These are phyloP conservation scores for Stichopus horrens DNA, from an alignment of 53 echinoderm and acorn worm genomes.

Conservation along the genomic window DNA sequence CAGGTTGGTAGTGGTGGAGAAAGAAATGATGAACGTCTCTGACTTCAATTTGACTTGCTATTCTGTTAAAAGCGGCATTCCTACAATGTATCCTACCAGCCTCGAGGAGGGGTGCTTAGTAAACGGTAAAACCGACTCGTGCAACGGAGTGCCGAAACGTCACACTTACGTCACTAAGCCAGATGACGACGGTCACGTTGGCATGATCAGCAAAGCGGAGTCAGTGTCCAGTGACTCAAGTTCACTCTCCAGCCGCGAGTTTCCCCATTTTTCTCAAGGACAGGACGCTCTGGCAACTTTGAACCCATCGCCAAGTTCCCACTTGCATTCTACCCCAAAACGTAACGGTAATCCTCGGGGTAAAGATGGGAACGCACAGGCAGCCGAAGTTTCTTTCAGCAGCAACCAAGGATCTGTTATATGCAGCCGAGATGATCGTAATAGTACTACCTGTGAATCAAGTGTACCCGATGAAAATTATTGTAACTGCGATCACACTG, in stretches of 20 bases:
- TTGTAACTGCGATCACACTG: constrained; percentile 17
- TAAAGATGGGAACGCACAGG: not conserved
- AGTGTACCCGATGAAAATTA: not conserved
- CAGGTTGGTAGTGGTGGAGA: not conserved
- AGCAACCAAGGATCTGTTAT: not conserved
- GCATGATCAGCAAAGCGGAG: not conserved
- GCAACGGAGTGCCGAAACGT: not conserved
- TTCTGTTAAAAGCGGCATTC: not conserved
- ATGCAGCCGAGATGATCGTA: not conserved
- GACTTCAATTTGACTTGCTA: not conserved
- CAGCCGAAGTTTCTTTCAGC: not conserved
- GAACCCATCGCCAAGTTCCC: not conserved
- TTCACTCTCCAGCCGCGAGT: not conserved
- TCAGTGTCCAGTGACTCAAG: not conserved
- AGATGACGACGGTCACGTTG: not conserved
- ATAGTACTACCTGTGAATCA: not conserved
- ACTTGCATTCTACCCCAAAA: constrained; percentile 28
- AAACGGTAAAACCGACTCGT: not conserved
- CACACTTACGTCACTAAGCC: not conserved
- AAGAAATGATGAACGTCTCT: constrained; percentile 33
- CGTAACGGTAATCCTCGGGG: not conserved
- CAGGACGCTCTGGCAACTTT: not conserved
- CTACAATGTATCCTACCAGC: constrained; percentile 19
- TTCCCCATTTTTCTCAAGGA: constrained; percentile 4
- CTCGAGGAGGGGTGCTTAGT: not conserved